Evolutionary conservation across 2,113 vertebrate genomes (phyloP).

Genomic region (Aldabrachelys gigantea): DNA sequence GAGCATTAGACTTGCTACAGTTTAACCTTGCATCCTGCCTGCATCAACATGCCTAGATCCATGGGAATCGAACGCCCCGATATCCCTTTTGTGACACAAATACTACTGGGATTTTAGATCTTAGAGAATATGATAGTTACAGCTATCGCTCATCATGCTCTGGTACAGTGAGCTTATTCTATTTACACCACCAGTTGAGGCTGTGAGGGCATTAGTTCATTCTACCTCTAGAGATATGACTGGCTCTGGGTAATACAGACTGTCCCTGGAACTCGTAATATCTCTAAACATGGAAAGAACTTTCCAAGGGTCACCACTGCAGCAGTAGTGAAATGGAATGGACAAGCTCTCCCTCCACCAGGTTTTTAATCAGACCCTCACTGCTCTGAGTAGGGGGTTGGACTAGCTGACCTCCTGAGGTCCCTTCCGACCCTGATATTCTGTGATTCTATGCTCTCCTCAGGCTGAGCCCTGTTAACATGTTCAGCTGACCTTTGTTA

Average conservation of each 20-base stretch:
- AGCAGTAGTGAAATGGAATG: neutral
- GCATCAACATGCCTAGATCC: neutral
- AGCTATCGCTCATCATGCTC: neutral
- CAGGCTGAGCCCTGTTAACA: neutral
- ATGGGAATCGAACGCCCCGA: neutral
- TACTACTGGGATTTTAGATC: neutral
- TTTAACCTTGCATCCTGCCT: neutral
- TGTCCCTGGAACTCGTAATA: neutral
- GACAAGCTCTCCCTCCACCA: neutral
- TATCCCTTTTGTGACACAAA: neutral
- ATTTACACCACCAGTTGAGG: neutral
- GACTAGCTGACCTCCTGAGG: too few species aligned
- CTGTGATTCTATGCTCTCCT: neutral
- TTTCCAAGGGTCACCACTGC: neutral
- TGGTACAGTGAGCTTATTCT: neutral
- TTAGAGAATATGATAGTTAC: neutral
- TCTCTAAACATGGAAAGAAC: neutral
- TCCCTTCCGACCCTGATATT: too few species aligned
- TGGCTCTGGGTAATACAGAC: neutral
- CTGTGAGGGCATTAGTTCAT: neutral
- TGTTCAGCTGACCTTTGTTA: neutral
- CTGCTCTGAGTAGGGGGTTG: neutral
- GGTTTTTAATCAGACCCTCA: neutral
- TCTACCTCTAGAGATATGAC: neutral
- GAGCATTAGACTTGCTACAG: neutral